Conservation (phyloP, 1,140 invertebrate species). For the Lasioglossum baleicum region DNA sequence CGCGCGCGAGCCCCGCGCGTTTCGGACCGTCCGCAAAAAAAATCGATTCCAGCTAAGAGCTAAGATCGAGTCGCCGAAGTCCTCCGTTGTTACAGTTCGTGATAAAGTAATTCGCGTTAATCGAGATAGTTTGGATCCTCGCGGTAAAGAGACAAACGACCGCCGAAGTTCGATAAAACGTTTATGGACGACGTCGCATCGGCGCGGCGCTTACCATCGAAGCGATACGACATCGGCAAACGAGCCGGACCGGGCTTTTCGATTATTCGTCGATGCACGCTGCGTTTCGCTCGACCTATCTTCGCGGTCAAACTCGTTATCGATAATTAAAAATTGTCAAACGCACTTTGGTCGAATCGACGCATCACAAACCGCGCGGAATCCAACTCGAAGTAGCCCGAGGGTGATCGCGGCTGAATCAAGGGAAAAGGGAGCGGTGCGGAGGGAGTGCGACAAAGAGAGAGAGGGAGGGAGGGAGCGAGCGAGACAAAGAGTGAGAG, state of each 20-base stretch:
- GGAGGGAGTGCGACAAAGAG: not conserved
- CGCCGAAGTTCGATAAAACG: constrained; percentile 28
- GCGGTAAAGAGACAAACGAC: constrained; percentile 9
- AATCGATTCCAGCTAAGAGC: no score
- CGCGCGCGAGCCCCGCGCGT: no score
- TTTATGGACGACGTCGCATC: constrained; percentile 30
- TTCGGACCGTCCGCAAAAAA: no score
- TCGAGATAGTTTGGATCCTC: not conserved
- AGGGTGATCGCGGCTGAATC: constrained; percentile 52
- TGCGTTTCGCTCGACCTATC: constrained; percentile 52
- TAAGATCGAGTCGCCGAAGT: not conserved
- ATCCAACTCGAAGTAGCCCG: constrained; percentile 69
- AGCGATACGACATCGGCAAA: constrained; percentile 44
- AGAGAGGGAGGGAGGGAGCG: constrained; percentile 6
- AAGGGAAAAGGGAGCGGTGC: constrained; percentile 36
- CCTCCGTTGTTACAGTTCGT: not conserved
- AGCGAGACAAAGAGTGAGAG: constrained; percentile 6
- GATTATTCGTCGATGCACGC: constrained; percentile 52
- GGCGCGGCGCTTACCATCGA: constrained; percentile 49
- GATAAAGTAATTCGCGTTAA: constrained; percentile 7
- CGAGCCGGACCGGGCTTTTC: constrained; percentile 38
- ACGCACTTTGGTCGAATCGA: constrained; percentile 70
- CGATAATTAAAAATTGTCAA: constrained; percentile 79
- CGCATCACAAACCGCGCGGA: constrained; percentile 60
- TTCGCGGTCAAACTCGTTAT: constrained; percentile 63